These are phyloP conservation scores for Lasioglossum vierecki DNA, from an alignment of 2,888 invertebrate species.

Conservation along the genomic window DNA sequence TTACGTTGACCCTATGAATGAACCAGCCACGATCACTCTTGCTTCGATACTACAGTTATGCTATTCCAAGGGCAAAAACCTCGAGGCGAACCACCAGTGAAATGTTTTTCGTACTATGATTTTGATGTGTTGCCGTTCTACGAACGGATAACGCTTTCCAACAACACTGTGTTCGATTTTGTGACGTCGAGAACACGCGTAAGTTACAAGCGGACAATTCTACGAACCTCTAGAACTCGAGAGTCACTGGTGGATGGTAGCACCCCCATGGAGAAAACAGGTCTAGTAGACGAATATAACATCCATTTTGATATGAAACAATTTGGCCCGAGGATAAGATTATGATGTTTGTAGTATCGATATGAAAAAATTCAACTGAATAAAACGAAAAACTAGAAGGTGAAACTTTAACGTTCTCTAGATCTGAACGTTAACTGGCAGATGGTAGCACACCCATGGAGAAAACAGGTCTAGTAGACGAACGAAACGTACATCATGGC, in stretches of 20 bases:
- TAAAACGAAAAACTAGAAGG: neutral
- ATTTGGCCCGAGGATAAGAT: neutral
- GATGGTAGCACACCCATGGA: neutral
- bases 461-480: conserved; percentile 1
- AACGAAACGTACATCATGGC: neutral
- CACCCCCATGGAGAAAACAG: neutral
- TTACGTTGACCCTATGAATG: conserved; percentile 42
- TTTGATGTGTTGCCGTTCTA: neutral
- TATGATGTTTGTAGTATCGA: neutral
- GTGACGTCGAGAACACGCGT: neutral
- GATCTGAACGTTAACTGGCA: neutral
- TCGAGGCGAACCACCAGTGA: conserved; percentile 13
- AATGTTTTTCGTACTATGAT: neutral
- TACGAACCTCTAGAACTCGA: neutral
- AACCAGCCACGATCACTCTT: conserved; percentile 29
- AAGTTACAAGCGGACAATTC: neutral
- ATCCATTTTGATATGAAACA: neutral
- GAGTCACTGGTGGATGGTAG: neutral
- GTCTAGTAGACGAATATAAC: neutral
- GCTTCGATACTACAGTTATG: conserved; percentile 22
- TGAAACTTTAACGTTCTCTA: neutral
- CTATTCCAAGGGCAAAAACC: conserved; percentile 24
- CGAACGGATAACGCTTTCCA: neutral
- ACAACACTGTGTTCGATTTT: neutral
- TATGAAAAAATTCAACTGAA: neutral